Conservation (phyloP, 1,140 invertebrate species). For the Phthorimaea operculella region DNA sequence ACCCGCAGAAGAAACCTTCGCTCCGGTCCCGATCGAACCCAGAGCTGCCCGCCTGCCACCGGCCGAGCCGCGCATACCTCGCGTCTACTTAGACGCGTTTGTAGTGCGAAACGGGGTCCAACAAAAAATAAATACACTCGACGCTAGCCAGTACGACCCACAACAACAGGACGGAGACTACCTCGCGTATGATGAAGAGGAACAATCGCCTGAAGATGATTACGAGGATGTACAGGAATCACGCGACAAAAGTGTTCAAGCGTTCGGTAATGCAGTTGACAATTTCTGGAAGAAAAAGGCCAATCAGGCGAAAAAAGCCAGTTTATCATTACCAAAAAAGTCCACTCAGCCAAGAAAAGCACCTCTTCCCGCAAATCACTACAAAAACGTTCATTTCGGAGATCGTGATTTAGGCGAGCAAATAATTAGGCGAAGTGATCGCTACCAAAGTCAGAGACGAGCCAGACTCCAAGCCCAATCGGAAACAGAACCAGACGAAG, state of each 20-base stretch:
- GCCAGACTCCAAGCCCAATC: conserved; percentile 9
- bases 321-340: no score
- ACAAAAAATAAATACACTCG: conserved; percentile 47
- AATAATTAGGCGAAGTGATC: conserved; percentile 22
- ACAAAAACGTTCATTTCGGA: conserved; percentile 54
- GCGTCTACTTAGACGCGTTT: conserved; percentile 62
- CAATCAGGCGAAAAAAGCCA: conserved; percentile 16
- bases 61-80: conserved; percentile 38
- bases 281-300: conserved; percentile 53
- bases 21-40: conserved; percentile 27
- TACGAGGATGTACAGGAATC: conserved; percentile 53
- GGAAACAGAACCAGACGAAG: conserved; percentile 24
- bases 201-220: conserved; percentile 44
- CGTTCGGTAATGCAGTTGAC: conserved; percentile 52
- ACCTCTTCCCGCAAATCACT: conserved; percentile 31
- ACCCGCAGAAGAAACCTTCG: conserved; percentile 15
- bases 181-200: conserved; percentile 48
- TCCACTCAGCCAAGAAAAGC: conserved; percentile 15
- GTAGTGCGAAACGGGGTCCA: conserved; percentile 56
- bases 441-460: conserved; percentile 29
- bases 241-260: conserved; percentile 38
- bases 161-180: conserved; percentile 39
- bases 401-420: conserved; percentile 41
- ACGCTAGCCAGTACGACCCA: conserved; percentile 42
- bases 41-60: conserved; percentile 39